Evolutionary conservation across 2,888 invertebrate species (phyloP).

Genomic region (Euplagia quadripunctaria): DNA sequence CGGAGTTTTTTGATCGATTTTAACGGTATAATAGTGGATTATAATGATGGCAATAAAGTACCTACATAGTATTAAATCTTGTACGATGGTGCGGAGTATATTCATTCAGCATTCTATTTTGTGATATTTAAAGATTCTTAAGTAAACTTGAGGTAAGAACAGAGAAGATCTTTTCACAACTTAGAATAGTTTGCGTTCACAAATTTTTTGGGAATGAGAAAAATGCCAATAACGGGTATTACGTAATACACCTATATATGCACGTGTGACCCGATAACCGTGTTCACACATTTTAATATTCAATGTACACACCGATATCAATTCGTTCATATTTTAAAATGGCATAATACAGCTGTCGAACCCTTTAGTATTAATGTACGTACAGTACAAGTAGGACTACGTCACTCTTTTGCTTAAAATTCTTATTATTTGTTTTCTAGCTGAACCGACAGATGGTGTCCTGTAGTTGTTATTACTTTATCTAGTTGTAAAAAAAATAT

Average conservation of each 20-base stretch:
- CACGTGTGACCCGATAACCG: background rate
- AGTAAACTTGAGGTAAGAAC: conserved; percentile 4
- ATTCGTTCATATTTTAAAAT: conserved; percentile 25
- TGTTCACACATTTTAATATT: conserved; percentile 11
- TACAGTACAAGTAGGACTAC: conserved; percentile 32
- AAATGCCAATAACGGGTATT: background rate
- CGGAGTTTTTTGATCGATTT: no score
- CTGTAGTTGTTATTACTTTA: background rate
- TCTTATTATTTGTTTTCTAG: background rate
- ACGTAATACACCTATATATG: conserved; percentile 3
- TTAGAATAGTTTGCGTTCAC: background rate
- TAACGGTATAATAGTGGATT: no score
- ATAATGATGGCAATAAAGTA: no score
- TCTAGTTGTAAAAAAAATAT: background rate
- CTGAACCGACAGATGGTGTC: background rate
- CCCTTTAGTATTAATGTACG: conserved; percentile 61
- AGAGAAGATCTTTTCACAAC: background rate
- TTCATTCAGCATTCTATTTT: background rate
- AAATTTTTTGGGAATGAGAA: background rate
- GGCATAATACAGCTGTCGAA: conserved; percentile 41
- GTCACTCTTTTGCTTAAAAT: background rate
- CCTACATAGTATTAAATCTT: no score
- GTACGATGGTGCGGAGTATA: background rate
- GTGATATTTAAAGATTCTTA: background rate
- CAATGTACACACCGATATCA: conserved; percentile 18